Base-by-base conservation (phyloP, 1,140 invertebrate genomes). In the Spodoptera frugiperda region DNA sequence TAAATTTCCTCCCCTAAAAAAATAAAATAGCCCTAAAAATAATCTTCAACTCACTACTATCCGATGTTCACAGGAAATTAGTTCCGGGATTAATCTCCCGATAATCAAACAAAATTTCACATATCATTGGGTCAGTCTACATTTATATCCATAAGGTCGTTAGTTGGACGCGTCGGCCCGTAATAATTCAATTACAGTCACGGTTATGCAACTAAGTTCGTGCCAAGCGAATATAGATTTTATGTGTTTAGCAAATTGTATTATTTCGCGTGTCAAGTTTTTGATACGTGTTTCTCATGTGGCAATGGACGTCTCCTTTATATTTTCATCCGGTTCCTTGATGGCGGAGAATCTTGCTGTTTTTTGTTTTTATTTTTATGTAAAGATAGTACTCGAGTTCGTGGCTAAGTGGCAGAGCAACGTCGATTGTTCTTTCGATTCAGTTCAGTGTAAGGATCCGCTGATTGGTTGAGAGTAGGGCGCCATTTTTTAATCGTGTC, bases 151-250 rank as follows among this genome's bases (percentile, higher is more conserved):
- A 72, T 76, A 79, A 80, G 82, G 80, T 84, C 77, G 82, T 82
- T 79, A 81, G 79, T 68, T 75, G 63, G 25, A 76, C 53, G 82
- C 82, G 82, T 77, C 68, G 76, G 57, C 14, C 54, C 82, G 78
- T 76, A 76, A 79, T 83, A 83, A 83, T 83, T 83, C 53, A 83
- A 83, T 83, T 83, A 83, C 77, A 48, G 19, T 74, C 51, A 80
- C 77, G 71, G 79, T 77, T 82, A 80, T 80, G 79, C 79, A 83
- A 80, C 71, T 73, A 59, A 61, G 44, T 57, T 57, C 4, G 44
- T 61, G 71, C 44, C 74, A 73, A 61, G 68, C 68, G 63, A 74
- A 80, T 80, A 19, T 61, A 44, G 46, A 49, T 65, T 74, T 15
- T 75, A 70, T 63, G 49, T 54, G 51, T 63, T 75, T 73, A 30